A percentile compares a stretch with the other conserved stretches of the same genome.
These are phyloP conservation scores for Choreutis nemorana DNA, from an alignment of 2,888 invertebrate species.

Conservation along the genomic window DNA sequence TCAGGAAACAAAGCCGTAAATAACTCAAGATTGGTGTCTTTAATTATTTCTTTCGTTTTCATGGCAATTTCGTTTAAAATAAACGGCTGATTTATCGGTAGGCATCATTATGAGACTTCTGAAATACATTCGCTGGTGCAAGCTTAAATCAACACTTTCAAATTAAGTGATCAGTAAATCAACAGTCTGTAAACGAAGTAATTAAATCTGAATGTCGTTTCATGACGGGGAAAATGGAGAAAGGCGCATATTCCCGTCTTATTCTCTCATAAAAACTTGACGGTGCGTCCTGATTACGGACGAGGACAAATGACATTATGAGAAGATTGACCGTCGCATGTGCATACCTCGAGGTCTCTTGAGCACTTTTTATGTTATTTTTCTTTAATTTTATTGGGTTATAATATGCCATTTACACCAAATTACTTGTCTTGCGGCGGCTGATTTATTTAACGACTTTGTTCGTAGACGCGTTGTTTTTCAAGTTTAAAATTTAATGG, in stretches of 20 bases:
- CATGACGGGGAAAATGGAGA: slow-evolving; percentile 19
- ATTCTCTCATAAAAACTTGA: background rate
- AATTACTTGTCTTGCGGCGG: too few species aligned
- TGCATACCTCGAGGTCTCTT: slow-evolving; percentile 19
- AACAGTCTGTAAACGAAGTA: slow-evolving; percentile 36
- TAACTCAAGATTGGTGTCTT: background rate
- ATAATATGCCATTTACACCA: too few species aligned
- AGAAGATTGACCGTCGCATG: slow-evolving; percentile 28
- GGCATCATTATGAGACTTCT: slow-evolving; percentile 19
- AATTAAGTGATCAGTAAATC: slow-evolving; percentile 45
- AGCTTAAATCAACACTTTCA: slow-evolving; percentile 47
- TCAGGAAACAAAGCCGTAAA: background rate
- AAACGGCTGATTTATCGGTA: slow-evolving; percentile 17
- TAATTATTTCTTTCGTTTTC: background rate
- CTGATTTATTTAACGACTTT: too few species aligned
- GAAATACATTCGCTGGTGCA: slow-evolving; percentile 20
- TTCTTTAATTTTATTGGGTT: too few species aligned
- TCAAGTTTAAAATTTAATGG: too few species aligned
- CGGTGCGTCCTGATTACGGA: slow-evolving; percentile 18
- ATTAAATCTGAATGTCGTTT: slow-evolving; percentile 36
- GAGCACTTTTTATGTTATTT: slow-evolving; percentile 17
- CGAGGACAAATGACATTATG: slow-evolving; percentile 30
- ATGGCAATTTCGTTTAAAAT: slow-evolving; percentile 1
- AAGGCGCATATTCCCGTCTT: background rate
- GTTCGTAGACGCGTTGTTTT: too few species aligned